These are phyloP conservation scores for Scaptodrosophila lebanonensis DNA, from an alignment of 1,140 invertebrate genomes.

Conservation along the genomic window DNA sequence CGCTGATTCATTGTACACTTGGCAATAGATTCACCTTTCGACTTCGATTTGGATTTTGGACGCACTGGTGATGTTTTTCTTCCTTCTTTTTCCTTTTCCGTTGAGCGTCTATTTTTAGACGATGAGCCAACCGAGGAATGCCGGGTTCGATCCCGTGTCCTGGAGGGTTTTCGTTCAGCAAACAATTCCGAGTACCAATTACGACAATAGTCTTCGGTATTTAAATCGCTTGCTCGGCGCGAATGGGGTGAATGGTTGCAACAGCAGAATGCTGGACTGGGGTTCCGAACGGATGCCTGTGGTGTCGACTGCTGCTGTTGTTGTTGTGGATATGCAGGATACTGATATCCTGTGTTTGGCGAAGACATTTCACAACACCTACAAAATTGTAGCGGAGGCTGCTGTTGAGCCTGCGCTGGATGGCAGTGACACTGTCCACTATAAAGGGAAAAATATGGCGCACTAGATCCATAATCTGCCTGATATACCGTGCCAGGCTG, in stretches of 20 bases:
- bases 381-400: neutral
- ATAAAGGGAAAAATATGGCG: neutral
- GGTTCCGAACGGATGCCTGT: too few relatives aligned
- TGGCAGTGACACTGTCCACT: neutral
- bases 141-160: neutral
- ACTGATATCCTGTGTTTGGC: neutral
- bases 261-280: neutral
- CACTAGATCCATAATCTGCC: constrained; percentile 2
- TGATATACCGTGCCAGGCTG: constrained; percentile 11
- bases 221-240: constrained; percentile 22
- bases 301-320: too few relatives aligned
- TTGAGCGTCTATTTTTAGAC: neutral
- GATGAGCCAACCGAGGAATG: too few relatives aligned
- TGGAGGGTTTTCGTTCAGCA: neutral
- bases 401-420: neutral
- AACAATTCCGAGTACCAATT: neutral
- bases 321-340: neutral
- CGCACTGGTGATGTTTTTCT: too few relatives aligned
- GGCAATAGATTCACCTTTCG: too few relatives aligned
- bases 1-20: too few relatives aligned
- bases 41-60: too few relatives aligned
- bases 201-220: constrained; percentile 19
- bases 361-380: neutral
- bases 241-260: neutral
- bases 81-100: neutral